These are phyloP conservation scores for Diceros bicornis DNA, from an alignment of 2,797 vertebrate genomes.

Conservation along the genomic window DNA sequence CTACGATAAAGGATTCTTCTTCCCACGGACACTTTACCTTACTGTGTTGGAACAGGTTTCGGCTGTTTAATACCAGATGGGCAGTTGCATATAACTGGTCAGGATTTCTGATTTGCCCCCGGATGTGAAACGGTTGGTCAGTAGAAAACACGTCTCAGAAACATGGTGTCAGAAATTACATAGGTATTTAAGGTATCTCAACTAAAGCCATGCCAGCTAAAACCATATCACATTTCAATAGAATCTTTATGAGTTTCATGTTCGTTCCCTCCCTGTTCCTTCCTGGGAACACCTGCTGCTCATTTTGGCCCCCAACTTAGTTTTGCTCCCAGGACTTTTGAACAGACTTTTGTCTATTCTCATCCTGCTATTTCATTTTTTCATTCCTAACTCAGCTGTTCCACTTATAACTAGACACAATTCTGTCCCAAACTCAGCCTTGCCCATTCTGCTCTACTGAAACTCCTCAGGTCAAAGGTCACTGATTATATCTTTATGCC, in stretches of 20 bases:
- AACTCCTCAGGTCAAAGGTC: not conserved
- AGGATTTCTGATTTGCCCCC: conserved; percentile 19
- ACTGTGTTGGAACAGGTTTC: not conserved
- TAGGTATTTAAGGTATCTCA: not conserved
- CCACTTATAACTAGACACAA: not conserved
- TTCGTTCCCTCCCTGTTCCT: not conserved
- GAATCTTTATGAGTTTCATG: not conserved
- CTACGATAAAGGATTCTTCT: conserved; percentile 67
- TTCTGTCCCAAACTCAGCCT: not conserved
- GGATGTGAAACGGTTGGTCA: conserved; percentile 32
- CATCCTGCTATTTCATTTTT: conserved; percentile 25
- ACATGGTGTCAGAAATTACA: not conserved
- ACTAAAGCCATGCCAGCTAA: not conserved
- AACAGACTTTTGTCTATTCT: not conserved
- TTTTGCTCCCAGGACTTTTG: conserved; percentile 22
- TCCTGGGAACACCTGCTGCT: not conserved
- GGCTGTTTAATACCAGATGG: not conserved
- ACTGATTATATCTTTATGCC: not conserved
- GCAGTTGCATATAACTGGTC: not conserved
- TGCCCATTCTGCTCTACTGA: not conserved
- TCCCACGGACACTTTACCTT: not conserved
- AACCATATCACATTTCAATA: not conserved
- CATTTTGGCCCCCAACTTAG: not conserved
- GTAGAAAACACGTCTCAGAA: conserved; percentile 51
- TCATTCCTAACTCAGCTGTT: conserved; percentile 7